These are phyloP conservation scores for Dendroctonus valens DNA, from an alignment of 1,140 invertebrate genomes.

Conservation along the genomic window DNA sequence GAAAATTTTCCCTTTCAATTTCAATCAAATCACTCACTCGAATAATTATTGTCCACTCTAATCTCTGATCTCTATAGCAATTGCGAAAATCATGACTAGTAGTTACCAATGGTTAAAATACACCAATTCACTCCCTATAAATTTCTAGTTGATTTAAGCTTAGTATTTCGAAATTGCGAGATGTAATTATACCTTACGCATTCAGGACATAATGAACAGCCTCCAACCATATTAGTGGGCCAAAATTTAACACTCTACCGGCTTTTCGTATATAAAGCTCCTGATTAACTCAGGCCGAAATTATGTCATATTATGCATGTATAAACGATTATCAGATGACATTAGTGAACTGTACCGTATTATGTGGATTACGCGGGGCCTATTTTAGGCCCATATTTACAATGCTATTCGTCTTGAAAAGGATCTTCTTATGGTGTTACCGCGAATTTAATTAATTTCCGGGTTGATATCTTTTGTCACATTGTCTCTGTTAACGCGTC, in stretches of 20 bases:
- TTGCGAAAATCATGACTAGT: too few species aligned
- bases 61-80: too few species aligned
- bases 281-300: constrained; percentile 24
- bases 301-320: constrained; percentile 30
- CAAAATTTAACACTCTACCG: constrained; percentile 17
- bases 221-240: constrained; percentile 9
- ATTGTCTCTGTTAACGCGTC: constrained; percentile 16
- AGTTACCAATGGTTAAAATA: too few species aligned
- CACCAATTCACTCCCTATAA: too few species aligned
- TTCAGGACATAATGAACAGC: constrained; percentile 8
- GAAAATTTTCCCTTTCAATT: too few species aligned
- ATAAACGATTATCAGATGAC: constrained; percentile 30
- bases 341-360: constrained; percentile 30
- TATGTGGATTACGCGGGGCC: constrained; percentile 19
- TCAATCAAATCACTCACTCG: too few species aligned
- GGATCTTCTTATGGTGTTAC: constrained; percentile 22
- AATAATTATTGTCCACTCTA: too few species aligned
- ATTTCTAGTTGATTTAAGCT: too few species aligned
- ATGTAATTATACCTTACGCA: constrained; percentile 9
- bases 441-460: constrained; percentile 23
- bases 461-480: constrained; percentile 21
- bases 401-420: constrained; percentile 20
- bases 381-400: constrained; percentile 14
- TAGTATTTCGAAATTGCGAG: too few species aligned
- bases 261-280: constrained; percentile 24